A percentile compares a stretch with the other conserved stretches of the same genome.
phyloP scores from a whole-genome alignment of 2,113 vertebrate species.

The Perca schrenkii region DNA sequence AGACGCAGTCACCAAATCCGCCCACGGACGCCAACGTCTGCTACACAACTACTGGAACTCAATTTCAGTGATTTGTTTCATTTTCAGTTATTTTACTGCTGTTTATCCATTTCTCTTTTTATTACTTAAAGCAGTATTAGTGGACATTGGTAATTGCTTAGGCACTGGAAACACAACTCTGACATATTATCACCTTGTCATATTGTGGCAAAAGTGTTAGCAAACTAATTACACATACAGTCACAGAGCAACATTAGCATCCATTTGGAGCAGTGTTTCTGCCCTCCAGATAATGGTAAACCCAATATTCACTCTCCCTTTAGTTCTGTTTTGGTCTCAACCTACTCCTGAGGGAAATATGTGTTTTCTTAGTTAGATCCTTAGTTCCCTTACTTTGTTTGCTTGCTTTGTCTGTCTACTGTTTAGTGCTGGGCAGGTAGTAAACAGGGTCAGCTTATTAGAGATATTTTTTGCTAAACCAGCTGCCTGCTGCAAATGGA shows the following conservation, averaged over 20 bases:
- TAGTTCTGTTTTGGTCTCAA: not conserved
- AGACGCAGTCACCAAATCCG: conserved; percentile 24
- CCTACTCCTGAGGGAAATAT: not conserved
- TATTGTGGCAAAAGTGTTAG: not conserved
- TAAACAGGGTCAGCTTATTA: not conserved
- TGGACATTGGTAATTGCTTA: not conserved
- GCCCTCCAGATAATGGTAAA: not conserved
- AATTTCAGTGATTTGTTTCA: not conserved
- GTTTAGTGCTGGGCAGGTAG: not conserved
- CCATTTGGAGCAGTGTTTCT: not conserved
- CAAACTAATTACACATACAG: not conserved
- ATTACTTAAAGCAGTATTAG: not conserved
- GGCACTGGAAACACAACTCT: not conserved
- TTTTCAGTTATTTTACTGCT: not conserved
- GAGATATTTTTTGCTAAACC: not conserved
- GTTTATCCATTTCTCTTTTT: not conserved
- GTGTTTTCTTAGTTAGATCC: not conserved
- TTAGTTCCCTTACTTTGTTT: not conserved
- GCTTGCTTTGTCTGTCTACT: not conserved
- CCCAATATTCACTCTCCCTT: not conserved
- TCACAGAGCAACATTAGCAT: not conserved
- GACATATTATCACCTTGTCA: not conserved
- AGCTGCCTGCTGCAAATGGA: not conserved
- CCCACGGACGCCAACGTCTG: conserved; percentile 3
- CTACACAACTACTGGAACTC: not conserved